Base-by-base conservation (phyloP, 2,888 invertebrate genomes). In the Eupithecia inturbata region DNA sequence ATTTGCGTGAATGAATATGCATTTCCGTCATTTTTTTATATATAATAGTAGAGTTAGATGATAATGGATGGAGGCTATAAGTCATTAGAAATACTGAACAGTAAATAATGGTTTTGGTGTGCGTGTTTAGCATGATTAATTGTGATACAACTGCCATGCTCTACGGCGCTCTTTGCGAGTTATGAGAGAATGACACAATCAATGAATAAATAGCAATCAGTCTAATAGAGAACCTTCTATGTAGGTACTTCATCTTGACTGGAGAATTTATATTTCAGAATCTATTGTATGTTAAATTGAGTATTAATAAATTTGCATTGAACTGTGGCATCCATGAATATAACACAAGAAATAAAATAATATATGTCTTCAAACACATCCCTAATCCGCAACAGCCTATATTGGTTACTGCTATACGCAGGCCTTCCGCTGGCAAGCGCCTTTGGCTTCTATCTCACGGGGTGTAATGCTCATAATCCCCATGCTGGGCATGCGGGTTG, bases 1-100 rank as follows among this genome's bases (percentile, higher is more conserved):
- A 72, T 74, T 79, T 76, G 72, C 76, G 73, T 78, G 67, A 53
- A 62, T 77, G 71, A 60, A 75, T 75, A 76, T 79, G 70, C 68
- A 75, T 70, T 57, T 45, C 31, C 70, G 70, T 72, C 70, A 68
- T 26, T 45, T 67, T 67, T 64, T 28, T 64, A 57, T 68, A 62
- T 66, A 66, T 10, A 64, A 62, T 31, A 9, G 7, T 19, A 31
- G 31, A 31, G 28, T 28, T 7, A 31, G 2, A 31, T 31, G 19
- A 28, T 19, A 31, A 62, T 14, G 28, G 6, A 62, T 14, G 28
- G 6, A 9, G 28, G 28, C 28, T 31, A 62, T 31, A 31, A 31
- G 62, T 62, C 26, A 28, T 60, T 62, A 31, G 31, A 62, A 62
- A 62, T 62, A 62, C 31, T 62, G 19, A 31, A 62, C 28, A 31